phyloP scores from a whole-genome alignment of 2,888 invertebrate species.

The Chymomyza amoena region DNA sequence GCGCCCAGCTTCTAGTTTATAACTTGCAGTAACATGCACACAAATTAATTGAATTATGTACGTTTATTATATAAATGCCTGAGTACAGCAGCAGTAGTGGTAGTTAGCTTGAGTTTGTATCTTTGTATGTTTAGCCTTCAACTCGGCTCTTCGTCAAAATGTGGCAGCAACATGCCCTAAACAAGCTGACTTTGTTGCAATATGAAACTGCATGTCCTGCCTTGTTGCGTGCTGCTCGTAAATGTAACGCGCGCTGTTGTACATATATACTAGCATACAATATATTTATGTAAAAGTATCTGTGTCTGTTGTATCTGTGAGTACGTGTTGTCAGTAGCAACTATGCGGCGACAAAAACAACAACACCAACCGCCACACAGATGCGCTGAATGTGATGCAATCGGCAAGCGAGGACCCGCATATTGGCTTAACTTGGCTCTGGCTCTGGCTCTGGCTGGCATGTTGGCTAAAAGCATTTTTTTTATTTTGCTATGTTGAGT shows the following conservation, averaged over 20 bases:
- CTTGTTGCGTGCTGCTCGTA: background rate
- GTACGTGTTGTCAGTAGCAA: background rate
- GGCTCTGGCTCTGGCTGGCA: background rate
- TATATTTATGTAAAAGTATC: too few species aligned
- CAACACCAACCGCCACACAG: background rate
- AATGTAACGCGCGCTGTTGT: background rate
- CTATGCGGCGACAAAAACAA: background rate
- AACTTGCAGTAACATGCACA: background rate
- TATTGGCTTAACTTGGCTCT: background rate
- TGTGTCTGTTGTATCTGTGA: background rate
- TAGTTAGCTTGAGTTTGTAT: background rate
- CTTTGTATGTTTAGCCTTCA: background rate
- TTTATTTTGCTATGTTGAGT: conserved; percentile 10
- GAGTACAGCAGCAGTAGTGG: background rate
- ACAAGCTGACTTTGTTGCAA: background rate
- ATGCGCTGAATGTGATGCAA: conserved; percentile 29
- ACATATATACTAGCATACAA: background rate
- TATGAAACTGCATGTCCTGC: background rate
- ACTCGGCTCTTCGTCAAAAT: background rate
- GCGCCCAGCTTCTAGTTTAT: background rate
- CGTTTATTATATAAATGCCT: background rate
- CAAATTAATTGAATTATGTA: background rate
- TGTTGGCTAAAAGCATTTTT: conserved; percentile 25
- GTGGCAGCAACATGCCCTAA: background rate
- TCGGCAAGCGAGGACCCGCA: conserved; percentile 7